These are phyloP conservation scores for Gavia stellata DNA, from an alignment of 2,113 vertebrate genomes.

Conservation along the genomic window DNA sequence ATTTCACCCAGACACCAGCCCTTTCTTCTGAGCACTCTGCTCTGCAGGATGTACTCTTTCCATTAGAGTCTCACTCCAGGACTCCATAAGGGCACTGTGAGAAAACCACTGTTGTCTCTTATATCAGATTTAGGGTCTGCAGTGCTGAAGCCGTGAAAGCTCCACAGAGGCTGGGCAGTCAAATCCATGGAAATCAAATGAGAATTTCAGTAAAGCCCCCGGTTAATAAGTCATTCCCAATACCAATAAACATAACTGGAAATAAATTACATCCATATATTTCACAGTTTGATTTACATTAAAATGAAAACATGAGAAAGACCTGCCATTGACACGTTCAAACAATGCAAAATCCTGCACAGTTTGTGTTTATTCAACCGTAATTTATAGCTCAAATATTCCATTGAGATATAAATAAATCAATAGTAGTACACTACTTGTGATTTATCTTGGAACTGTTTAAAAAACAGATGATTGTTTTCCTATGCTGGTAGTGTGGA, in stretches of 20 bases:
- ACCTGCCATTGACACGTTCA: slow-evolving; percentile 43
- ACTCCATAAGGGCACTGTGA: slow-evolving; percentile 22
- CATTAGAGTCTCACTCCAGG: slow-evolving; percentile 18
- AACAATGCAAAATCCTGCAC: slow-evolving; percentile 41
- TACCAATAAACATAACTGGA: slow-evolving; percentile 60
- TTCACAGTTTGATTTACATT: slow-evolving; percentile 64
- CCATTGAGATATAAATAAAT: slow-evolving; percentile 57
- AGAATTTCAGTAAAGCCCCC: slow-evolving; percentile 56
- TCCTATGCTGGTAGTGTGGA: neutral
- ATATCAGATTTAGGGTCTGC: slow-evolving; percentile 24
- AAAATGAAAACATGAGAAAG: slow-evolving; percentile 42
- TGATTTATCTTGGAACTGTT: slow-evolving; percentile 14
- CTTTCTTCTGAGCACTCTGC: neutral
- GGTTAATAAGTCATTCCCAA: slow-evolving; percentile 53
- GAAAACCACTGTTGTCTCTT: slow-evolving; percentile 39
- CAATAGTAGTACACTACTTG: slow-evolving; percentile 28
- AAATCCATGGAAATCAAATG: slow-evolving; percentile 61
- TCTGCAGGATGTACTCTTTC: slow-evolving; percentile 28
- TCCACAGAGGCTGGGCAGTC: slow-evolving; percentile 14
- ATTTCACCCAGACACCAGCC: slow-evolving; percentile 21
- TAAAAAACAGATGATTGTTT: slow-evolving; percentile 2
- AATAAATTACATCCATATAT: slow-evolving; percentile 62
- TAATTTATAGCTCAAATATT: slow-evolving; percentile 52
- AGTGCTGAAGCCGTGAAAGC: slow-evolving; percentile 7
- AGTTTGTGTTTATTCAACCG: slow-evolving; percentile 25